Conservation (phyloP, 2,113 vertebrate species). For the Malurus elegans region DNA sequence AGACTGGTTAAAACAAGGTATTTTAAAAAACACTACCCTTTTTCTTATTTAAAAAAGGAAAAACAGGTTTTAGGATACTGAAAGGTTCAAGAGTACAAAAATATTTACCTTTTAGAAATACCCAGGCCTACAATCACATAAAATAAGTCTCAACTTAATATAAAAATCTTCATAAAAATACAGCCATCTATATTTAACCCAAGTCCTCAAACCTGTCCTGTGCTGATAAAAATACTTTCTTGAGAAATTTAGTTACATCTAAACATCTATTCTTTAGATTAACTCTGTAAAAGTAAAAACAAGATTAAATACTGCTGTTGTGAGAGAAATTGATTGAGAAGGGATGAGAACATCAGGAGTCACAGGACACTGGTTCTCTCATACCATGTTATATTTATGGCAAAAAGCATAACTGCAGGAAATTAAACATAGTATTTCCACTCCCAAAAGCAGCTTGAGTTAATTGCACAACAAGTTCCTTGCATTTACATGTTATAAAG, state of each 20-base stretch:
- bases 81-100: slow-evolving; percentile 39
- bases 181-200: background rate
- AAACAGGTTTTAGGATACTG: background rate
- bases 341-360: background rate
- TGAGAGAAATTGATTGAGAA: background rate
- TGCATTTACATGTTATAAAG: background rate
- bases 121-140: background rate
- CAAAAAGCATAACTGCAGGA: background rate
- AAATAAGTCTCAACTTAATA: background rate
- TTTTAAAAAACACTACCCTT: background rate
- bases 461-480: slow-evolving; percentile 17
- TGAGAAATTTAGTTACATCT: background rate
- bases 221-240: background rate
- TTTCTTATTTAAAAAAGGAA: slow-evolving; percentile 12
- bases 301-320: background rate
- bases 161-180: slow-evolving; percentile 48
- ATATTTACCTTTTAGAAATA: slow-evolving; percentile 49
- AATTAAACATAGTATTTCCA: background rate
- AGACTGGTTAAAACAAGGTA: background rate
- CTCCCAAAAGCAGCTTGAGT: background rate
- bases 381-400: background rate
- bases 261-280: background rate
- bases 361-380: background rate
- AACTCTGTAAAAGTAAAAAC: background rate
- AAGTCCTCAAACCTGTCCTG: background rate